Base-by-base conservation (phyloP, 2,113 vertebrate species). In the Theristicus caerulescens region DNA sequence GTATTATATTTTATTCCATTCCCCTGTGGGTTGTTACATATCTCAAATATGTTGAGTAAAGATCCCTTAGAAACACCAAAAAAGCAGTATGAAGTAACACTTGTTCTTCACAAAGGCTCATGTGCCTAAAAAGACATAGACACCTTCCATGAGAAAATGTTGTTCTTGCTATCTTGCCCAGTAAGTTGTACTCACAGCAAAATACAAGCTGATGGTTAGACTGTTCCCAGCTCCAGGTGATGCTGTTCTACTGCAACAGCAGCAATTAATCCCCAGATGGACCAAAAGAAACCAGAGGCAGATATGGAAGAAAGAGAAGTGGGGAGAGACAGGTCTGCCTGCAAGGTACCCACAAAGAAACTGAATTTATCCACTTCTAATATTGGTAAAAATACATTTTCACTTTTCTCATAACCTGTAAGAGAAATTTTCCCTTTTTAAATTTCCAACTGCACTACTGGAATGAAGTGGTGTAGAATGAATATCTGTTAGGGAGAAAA, bases 1-100 rank as follows among this genome's bases (percentile, higher is more conserved):
- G 81, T 86, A 52, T 91, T 74, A 82, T 86, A 96, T 98, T 96
- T 97, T 51, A 97, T 94, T 97, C 94, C 47, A 93, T 94, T 97
- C 84, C 95, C 94, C 84, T 70, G 88, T 19, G 70, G 65, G 65
- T 96, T 97, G 52, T 91, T 91, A 74, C 52, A 16, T 65, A 88
- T 94, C 73, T 91, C 93, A 96, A 97, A 89, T 85, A 51, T 34
- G 64, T 94, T 96, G 58, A 96, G 59, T 78, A 84, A 95, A 97
- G 71, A 13, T 55, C 40, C 36, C 46, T 94, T 86, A 96, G 85
- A 94, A 92, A 87, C 78, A 86, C 26, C 13, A 24, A 83, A 88
- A 74, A 58, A 55, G 19, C 22, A 31, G 47, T 38, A 22, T 19
- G 29, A 93, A 90, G 58, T 82, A 97, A 52, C n/a, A 64, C 16